Base-by-base conservation (phyloP, 1,140 invertebrate genomes). In the Anadara kagoshimensis region DNA sequence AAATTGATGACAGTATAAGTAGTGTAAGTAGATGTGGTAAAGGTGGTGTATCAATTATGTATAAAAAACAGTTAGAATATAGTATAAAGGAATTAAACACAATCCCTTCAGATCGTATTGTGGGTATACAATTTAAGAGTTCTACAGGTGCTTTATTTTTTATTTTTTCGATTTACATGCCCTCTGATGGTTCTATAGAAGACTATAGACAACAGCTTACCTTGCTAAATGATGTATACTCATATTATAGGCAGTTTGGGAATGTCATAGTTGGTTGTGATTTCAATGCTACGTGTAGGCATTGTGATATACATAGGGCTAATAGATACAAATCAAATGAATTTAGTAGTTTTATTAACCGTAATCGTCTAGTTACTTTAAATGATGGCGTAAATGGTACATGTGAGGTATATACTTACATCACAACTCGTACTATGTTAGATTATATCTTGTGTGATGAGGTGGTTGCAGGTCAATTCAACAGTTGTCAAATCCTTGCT, bases 161-260 rank as follows among this genome's bases (percentile, higher is more conserved):
- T 43, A 29, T 69, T 29, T 47, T 59, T 36, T 43, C 54, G 18
- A 56, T 69, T 20, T 69, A 69, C 47, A 41, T 59, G 20, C 43
- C 44, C 10, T 58, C 66, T 20, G 66, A 59, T 45, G 43, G 20
- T 29, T 36, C 18, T 14, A 58, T 59, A 8, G 54, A 59, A 22
- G 22, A 11, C 5, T 69, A 47, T 49, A 36, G 24, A 69, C 16
- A 44, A 43, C 43, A 56, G 29, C 16, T 69, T 12, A 58, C 11
- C 18, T 20, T 47, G 0, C 43, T 69, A 26, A 56, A 69, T 22
- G 45, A 26, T 59, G 12, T 69, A 16, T 49, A n/a, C 22, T 14
- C 5, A 20, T 43, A 57, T 24, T 47, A 45, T 47, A 45, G 8
- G 0, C 26, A 29, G 8, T 45, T 18, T 16, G 54, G 54, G 4